Evolutionary conservation across 2,797 vertebrate genomes (phyloP).

Genomic region (Pterois miles): DNA sequence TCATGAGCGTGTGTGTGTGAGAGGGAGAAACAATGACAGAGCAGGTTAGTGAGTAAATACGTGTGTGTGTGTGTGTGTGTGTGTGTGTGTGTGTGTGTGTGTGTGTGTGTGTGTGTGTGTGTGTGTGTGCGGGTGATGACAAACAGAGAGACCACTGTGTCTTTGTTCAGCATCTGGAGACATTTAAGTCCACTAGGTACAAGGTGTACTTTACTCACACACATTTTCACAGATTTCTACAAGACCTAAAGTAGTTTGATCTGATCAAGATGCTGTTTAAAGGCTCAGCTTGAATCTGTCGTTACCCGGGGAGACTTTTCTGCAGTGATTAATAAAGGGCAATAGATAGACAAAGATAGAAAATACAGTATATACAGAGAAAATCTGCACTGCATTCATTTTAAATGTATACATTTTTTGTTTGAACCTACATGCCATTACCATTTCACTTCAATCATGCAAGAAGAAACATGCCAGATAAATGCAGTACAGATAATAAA

Average conservation of each 20-base stretch:
- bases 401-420: background rate
- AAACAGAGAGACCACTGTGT: constrained; percentile 51
- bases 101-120: background rate
- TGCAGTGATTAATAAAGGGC: background rate
- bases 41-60: background rate
- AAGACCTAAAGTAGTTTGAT: constrained; percentile 21
- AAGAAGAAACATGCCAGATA: background rate
- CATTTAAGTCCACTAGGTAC: constrained; percentile 42
- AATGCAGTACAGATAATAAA: background rate
- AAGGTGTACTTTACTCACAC: constrained; percentile 40
- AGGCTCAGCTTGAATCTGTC: background rate
- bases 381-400: background rate
- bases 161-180: constrained; percentile 61
- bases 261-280: background rate
- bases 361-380: background rate
- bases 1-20: background rate
- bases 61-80: background rate
- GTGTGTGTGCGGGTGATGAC: constrained; percentile 31
- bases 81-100: background rate
- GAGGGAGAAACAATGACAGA: background rate
- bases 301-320: background rate
- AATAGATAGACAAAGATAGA: background rate
- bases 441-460: background rate
- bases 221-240: constrained; percentile 16
- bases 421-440: background rate